Percentiles rank a stretch among this genome's conserved stretches.
phyloP scores from a whole-genome alignment of 2,888 invertebrate species.

The Drosophila stalkeri region DNA sequence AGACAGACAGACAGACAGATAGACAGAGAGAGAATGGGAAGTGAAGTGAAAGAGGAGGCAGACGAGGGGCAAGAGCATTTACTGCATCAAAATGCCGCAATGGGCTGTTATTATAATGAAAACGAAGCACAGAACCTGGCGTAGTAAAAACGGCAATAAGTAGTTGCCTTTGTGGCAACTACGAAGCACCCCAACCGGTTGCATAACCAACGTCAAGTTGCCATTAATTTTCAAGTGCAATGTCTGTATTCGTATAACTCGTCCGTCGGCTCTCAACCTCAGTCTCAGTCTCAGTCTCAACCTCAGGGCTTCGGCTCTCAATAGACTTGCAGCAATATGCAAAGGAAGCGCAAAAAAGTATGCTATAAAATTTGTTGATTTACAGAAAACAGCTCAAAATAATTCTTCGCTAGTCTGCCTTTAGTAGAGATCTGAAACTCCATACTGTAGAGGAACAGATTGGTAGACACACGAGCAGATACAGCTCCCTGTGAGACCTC shows the following conservation, averaged over 20 bases:
- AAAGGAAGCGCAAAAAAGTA: neutral
- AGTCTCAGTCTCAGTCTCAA: no score
- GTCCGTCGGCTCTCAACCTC: neutral
- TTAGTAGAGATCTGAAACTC: no score
- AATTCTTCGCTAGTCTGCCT: neutral
- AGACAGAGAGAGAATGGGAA: neutral
- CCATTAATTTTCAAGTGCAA: slow-evolving; percentile 67
- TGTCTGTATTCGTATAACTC: slow-evolving; percentile 26
- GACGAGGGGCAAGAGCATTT: slow-evolving; percentile 23
- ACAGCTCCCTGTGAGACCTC: no score
- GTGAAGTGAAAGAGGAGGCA: neutral
- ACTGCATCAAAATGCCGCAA: slow-evolving; percentile 77
- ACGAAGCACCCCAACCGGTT: slow-evolving; percentile 47
- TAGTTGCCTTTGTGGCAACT: slow-evolving; percentile 24
- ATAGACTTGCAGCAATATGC: neutral
- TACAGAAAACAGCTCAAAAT: neutral
- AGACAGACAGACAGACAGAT: neutral
- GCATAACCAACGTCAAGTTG: slow-evolving; percentile 59
- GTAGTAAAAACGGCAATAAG: slow-evolving; percentile 57
- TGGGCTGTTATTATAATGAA: slow-evolving; percentile 76
- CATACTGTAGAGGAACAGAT: no score
- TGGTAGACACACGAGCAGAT: no score
- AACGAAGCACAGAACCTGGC: slow-evolving; percentile 63
- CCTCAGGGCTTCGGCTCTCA: neutral
- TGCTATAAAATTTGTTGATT: neutral